Percentiles rank a stretch among this genome's conserved stretches.
phyloP scores from a whole-genome alignment of 2,888 invertebrate species.

The Drosophila aldrichi region DNA sequence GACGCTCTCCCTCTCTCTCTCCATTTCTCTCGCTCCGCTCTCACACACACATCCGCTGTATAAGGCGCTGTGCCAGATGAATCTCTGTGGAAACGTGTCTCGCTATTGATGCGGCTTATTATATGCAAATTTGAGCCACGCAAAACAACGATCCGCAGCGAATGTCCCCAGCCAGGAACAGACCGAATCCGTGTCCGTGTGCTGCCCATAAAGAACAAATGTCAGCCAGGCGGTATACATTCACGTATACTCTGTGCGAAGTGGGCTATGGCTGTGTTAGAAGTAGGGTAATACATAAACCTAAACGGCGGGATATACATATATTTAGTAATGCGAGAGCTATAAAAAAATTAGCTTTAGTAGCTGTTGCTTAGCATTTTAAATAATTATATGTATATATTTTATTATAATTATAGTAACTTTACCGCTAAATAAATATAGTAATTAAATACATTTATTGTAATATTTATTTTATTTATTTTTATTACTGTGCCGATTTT shows the following conservation, averaged over 20 bases:
- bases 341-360: too few species aligned
- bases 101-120: constrained; percentile 84
- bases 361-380: too few species aligned
- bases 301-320: too few species aligned
- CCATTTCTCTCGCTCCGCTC: constrained; percentile 5
- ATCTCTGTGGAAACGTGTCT: constrained; percentile 82
- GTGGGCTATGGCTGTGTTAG: background rate
- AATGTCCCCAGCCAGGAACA: constrained; percentile 45
- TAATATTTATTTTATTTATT: too few species aligned
- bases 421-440: too few species aligned
- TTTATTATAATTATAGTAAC: too few species aligned
- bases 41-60: constrained; percentile 32
- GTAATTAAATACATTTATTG: too few species aligned
- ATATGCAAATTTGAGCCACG: constrained; percentile 84
- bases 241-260: constrained; percentile 45
- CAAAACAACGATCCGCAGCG: constrained; percentile 53
- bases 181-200: constrained; percentile 56
- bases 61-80: constrained; percentile 49
- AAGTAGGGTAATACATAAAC: background rate
- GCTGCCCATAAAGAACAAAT: constrained; percentile 83
- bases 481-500: too few species aligned
- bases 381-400: too few species aligned
- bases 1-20: constrained; percentile 2
- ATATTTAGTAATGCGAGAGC: too few species aligned
- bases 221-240: constrained; percentile 61